Evolutionary conservation across 2,113 vertebrate species (phyloP).

Genomic region (Hippocampus mohnikei): DNA sequence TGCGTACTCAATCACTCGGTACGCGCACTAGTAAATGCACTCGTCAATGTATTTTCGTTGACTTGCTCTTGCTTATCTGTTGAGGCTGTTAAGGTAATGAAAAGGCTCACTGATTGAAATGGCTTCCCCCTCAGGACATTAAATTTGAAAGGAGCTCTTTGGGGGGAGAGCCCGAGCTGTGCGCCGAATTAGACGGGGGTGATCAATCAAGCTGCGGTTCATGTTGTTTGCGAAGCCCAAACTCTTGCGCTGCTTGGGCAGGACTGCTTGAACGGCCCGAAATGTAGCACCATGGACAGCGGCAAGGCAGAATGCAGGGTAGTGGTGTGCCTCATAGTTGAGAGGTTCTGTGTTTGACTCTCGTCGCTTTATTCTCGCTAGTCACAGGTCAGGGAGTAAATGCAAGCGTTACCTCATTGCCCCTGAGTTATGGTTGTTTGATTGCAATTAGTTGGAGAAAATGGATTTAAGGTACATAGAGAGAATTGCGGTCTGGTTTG

Average conservation of each 20-base stretch:
- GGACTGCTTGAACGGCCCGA: conserved; percentile 15
- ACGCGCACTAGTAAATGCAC: conserved; percentile 10
- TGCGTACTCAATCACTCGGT: conserved; percentile 32
- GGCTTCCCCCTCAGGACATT: conserved; percentile 10
- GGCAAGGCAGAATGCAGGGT: background rate
- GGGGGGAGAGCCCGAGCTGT: conserved; percentile 12
- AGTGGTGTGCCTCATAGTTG: no score
- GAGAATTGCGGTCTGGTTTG: no score
- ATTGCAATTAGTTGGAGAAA: no score
- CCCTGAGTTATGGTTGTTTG: no score
- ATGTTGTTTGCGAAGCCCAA: conserved; percentile 18
- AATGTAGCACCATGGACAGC: conserved; percentile 53
- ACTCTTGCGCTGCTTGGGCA: conserved; percentile 20
- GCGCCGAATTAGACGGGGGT: conserved; percentile 26
- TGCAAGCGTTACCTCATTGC: no score
- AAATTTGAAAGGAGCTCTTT: conserved; percentile 21
- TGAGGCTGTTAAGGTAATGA: conserved; percentile 34
- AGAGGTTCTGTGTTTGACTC: no score
- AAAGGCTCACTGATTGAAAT: conserved; percentile 21
- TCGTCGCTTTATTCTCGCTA: no score
- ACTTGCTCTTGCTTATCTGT: conserved; percentile 11
- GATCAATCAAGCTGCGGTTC: conserved; percentile 43
- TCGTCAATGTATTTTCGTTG: conserved; percentile 29
- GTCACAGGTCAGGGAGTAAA: no score
- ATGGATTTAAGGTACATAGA: no score